Conservation (phyloP, 2,888 invertebrate species). For the Leptothorax acervorum region DNA sequence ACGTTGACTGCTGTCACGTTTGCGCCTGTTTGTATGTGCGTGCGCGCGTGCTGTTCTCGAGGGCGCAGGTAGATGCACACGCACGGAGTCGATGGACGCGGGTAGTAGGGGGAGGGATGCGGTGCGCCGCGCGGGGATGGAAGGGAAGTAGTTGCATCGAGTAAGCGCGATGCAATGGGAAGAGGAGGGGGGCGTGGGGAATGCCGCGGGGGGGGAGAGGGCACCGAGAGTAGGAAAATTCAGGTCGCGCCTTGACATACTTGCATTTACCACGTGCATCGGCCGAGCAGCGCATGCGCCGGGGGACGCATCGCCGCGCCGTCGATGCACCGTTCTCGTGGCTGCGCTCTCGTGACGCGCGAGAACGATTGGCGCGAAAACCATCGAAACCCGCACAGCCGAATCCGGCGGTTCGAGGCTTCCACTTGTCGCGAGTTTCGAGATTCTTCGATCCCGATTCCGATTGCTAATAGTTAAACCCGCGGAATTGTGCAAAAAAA, state of each 20-base stretch:
- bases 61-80: constrained; percentile 65
- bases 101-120: background rate
- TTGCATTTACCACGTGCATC: constrained; percentile 85
- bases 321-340: constrained; percentile 66
- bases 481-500: background rate
- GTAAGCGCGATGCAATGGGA: constrained; percentile 2
- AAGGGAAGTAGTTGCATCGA: background rate
- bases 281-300: constrained; percentile 80
- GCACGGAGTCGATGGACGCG: background rate
- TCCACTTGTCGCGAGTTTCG: background rate
- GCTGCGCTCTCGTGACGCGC: constrained; percentile 55
- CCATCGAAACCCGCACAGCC: background rate
- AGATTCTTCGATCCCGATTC: background rate
- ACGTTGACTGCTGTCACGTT: background rate
- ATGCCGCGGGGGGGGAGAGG: constrained; percentile 57
- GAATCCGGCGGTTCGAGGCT: background rate
- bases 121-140: background rate
- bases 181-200: constrained; percentile 43
- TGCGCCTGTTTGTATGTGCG: constrained; percentile 49
- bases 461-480: background rate
- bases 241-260: constrained; percentile 86
- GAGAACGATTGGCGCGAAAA: constrained; percentile 60
- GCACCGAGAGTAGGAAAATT: constrained; percentile 84
- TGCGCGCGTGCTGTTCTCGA: constrained; percentile 58
- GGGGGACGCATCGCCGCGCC: constrained; percentile 48